phyloP scores from a whole-genome alignment of 2,888 invertebrate genomes.

The Candidula unifasciata region DNA sequence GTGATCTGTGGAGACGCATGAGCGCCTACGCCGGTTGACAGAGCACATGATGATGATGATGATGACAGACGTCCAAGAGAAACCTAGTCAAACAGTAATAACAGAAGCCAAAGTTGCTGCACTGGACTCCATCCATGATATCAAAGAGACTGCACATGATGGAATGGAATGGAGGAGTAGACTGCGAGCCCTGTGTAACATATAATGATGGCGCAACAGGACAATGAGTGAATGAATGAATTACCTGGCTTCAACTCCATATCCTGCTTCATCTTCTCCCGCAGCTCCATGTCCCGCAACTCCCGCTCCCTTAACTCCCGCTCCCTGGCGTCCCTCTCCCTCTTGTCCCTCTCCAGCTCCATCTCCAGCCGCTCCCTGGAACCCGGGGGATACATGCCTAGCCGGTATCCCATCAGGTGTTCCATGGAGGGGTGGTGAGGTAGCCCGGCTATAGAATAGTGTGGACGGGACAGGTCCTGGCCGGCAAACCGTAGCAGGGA shows the following conservation, averaged over 20 bases:
- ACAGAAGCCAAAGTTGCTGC: no score
- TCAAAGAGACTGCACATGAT: no score
- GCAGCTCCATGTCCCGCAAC: constrained; percentile 84
- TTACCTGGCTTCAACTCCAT: constrained; percentile 82
- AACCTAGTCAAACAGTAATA: no score
- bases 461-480: constrained; percentile 61
- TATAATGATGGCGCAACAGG: no score
- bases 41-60: no score
- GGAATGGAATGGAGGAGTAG: no score
- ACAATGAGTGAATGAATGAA: no score
- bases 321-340: constrained; percentile 79
- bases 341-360: constrained; percentile 86
- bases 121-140: no score
- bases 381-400: constrained; percentile 84
- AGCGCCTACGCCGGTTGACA: no score
- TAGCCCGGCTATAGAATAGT: constrained; percentile 77
- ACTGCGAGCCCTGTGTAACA: no score
- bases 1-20: no score
- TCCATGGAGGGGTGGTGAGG: constrained; percentile 84
- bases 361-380: constrained; percentile 82
- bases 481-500: constrained; percentile 55
- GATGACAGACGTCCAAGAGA: no score
- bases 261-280: constrained; percentile 92
- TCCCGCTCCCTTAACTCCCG: constrained; percentile 80
- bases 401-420: constrained; percentile 88